Conservation (phyloP, 2,113 vertebrate species). For the Rhinolophus ferrumequinum region DNA sequence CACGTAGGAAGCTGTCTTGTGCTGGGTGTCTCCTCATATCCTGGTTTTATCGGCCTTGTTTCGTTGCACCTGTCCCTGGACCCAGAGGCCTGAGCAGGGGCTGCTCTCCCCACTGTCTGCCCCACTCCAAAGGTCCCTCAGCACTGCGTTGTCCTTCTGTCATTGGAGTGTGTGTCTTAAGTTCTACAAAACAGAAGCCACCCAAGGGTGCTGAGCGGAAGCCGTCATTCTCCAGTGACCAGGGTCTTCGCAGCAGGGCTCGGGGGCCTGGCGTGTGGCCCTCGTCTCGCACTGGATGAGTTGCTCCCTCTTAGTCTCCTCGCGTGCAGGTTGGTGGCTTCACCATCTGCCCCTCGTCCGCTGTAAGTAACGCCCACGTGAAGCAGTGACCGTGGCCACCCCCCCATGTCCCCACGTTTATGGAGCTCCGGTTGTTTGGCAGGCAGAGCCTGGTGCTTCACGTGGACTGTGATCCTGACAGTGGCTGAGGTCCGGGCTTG, state of each 20-base stretch:
- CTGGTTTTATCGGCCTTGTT: not conserved
- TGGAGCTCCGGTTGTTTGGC: not conserved
- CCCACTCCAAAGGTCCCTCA: not conserved
- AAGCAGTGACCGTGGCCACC: not conserved
- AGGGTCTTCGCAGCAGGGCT: not conserved
- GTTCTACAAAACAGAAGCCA: not conserved
- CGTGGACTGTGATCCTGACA: fast-evolving
- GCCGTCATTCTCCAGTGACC: not conserved
- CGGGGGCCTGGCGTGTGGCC: not conserved
- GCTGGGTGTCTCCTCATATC: fast-evolving
- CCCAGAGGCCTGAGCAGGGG: not conserved
- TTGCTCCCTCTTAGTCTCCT: not conserved
- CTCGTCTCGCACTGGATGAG: fast-evolving
- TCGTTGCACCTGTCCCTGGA: not conserved
- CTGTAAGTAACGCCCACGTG: not conserved
- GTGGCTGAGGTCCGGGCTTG: not conserved
- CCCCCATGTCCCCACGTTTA: fast-evolving
- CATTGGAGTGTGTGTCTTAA: not conserved
- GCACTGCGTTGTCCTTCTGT: not conserved
- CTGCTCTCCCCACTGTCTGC: not conserved
- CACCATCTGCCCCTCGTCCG: too few relatives aligned
- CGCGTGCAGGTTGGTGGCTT: not conserved
- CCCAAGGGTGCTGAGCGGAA: not conserved
- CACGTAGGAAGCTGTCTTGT: not conserved
- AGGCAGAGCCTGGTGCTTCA: not conserved